Base-by-base conservation (phyloP, 2,797 vertebrate species). In the Serranus cabrilla region DNA sequence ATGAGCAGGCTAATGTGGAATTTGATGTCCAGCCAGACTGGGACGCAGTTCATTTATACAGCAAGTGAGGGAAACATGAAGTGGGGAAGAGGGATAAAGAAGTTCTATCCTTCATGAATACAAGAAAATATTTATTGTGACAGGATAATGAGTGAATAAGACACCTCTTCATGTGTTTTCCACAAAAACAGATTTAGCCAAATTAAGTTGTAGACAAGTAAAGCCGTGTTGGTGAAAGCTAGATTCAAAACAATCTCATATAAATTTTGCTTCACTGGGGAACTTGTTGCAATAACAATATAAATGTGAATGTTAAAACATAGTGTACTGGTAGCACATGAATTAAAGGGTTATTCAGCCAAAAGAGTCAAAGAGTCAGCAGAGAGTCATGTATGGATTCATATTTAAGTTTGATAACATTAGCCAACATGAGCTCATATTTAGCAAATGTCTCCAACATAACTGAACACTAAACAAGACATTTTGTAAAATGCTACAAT, bases 11-110 rank as follows among this genome's bases (percentile, higher is more conserved):
- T 65, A 75, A 81, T 75, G 85, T 74, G 79, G 77, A 72, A 73
- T 87, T 87, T 91, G 82, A 82, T 13, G 51, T 57, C 54, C 75
- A 61, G 86, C 80, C 90, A 89, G 82, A 79, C 64, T 21, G 66
- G 78, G 85, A 87, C 73, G 65, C 73, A 55, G 57, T 82, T 92
- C 66, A 92, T 89, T 91, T 89, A 74, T 80, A 74, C 68, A 77
- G 64, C 70, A 83, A 90, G 65, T 80, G 80, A 83, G 91, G 77
- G 51, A 87, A 82, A 82, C 47, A 60, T 49, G 39, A 81, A 72
- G 43, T 69, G 54, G 39, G 55, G 78, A 80, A 81, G 47, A 65
- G 27, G 49, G 12, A 74, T 66, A 68, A 71, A 75, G 20, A 68
- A 66, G 45, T 79, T 76, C 34, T 37, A 43, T 39, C 60, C 56